phyloP scores from a whole-genome alignment of 2,113 vertebrate species.

The Paracanthobrama guichenoti region DNA sequence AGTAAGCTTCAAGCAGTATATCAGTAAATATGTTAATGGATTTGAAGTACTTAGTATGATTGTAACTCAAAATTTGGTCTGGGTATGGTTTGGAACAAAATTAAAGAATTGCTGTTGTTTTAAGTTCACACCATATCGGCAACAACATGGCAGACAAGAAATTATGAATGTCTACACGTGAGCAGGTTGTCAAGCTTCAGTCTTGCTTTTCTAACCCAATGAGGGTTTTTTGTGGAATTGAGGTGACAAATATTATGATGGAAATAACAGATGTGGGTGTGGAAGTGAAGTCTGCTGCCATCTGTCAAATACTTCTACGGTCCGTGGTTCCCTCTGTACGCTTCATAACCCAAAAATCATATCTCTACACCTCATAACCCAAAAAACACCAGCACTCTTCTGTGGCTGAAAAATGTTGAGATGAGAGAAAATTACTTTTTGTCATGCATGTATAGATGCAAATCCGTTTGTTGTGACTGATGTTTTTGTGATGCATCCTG shows the following conservation, averaged over 20 bases:
- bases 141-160: background rate
- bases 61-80: too few species aligned
- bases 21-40: too few species aligned
- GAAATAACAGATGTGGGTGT: conserved; percentile 1
- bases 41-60: too few species aligned
- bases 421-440: background rate
- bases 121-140: background rate
- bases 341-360: conserved; percentile 2
- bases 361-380: background rate
- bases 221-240: background rate
- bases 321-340: background rate
- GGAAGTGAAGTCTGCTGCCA: background rate
- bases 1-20: too few species aligned
- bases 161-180: background rate
- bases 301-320: background rate
- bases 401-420: conserved; percentile 1
- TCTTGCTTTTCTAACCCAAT: background rate
- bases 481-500: background rate
- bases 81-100: too few species aligned
- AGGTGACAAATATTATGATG: conserved; percentile 1
- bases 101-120: too few species aligned
- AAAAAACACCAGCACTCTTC: background rate
- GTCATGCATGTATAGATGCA: background rate
- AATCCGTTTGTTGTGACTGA: background rate
- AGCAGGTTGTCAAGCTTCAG: background rate